Conservation (phyloP, 2,113 vertebrate species). For the Paramisgurnus dabryanus region DNA sequence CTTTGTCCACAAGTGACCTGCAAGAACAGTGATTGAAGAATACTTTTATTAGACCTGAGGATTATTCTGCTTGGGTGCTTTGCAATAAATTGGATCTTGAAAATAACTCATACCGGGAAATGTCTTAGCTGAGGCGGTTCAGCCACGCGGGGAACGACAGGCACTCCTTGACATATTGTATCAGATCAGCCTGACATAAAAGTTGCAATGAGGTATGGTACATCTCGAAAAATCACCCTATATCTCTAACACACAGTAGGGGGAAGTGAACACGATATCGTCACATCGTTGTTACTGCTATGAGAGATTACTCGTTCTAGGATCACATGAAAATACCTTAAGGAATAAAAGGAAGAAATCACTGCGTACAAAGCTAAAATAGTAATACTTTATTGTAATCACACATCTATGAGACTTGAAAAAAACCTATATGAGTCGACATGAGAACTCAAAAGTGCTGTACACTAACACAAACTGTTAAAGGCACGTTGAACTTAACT, state of each 20-base stretch:
- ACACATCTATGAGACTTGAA: neutral
- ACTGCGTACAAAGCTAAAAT: conserved; percentile 1
- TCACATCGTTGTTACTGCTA: neutral
- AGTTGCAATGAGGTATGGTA: neutral
- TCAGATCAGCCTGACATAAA: neutral
- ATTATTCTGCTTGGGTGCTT: conserved; percentile 18
- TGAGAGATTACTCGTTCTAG: neutral
- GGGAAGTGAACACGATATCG: too few species aligned
- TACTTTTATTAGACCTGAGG: conserved; percentile 22
- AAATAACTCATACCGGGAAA: neutral
- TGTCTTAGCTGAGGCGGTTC: neutral
- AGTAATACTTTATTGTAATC: neutral
- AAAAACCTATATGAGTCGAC: neutral
- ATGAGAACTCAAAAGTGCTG: neutral
- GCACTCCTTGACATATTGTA: neutral
- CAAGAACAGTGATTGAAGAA: neutral
- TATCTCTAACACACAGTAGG: too few species aligned
- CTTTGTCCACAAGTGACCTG: conserved; percentile 9
- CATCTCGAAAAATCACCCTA: neutral
- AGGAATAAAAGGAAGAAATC: neutral
- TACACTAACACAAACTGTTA: neutral
- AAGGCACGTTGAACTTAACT: conserved; percentile 20
- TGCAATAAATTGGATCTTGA: conserved; percentile 13
- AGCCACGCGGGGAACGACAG: neutral
- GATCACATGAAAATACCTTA: too few species aligned